Percentiles rank a stretch among this genome's conserved stretches.
Conservation (phyloP, 1,140 invertebrate genomes). For the Cecropterus lyciades region DNA sequence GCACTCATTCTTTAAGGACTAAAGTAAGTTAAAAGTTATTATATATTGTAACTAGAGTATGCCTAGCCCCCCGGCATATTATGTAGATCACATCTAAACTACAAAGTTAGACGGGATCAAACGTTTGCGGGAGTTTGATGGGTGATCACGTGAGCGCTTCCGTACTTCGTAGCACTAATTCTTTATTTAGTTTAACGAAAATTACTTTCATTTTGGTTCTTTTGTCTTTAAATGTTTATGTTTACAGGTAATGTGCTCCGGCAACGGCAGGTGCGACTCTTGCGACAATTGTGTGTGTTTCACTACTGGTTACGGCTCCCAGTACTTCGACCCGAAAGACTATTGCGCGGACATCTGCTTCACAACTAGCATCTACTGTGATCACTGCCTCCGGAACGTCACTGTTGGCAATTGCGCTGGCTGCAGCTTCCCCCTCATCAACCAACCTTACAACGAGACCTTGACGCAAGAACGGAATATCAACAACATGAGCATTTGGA, state of each 20-base stretch:
- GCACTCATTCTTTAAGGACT: no score
- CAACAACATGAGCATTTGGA: slow-evolving; percentile 55
- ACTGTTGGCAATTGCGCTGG: slow-evolving; percentile 43
- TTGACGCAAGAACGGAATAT: slow-evolving; percentile 44
- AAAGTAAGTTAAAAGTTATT: no score
- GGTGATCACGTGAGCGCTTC: no score
- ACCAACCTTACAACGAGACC: slow-evolving; percentile 44
- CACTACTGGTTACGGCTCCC: slow-evolving; percentile 52
- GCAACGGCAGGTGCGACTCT: slow-evolving; percentile 32
- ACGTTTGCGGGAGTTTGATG: no score
- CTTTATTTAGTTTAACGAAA: no score
- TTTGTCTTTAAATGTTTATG: background rate
- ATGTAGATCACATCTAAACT: no score
- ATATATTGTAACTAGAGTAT: background rate
- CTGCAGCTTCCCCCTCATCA: slow-evolving; percentile 43
- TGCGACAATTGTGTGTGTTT: slow-evolving; percentile 53
- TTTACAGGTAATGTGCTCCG: slow-evolving; percentile 46
- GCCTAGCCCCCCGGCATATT: no score
- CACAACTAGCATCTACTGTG: slow-evolving; percentile 53
- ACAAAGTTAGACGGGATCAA: no score
- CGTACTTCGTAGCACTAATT: no score
- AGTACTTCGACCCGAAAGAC: slow-evolving; percentile 63
- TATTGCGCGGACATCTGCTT: slow-evolving; percentile 66
- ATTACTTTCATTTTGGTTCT: no score
- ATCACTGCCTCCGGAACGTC: slow-evolving; percentile 48